Evolutionary conservation across 2,113 vertebrate genomes (phyloP), one percentile per base, ranked within the genome.

Genomic region (Ariopsis seemanni): DNA sequence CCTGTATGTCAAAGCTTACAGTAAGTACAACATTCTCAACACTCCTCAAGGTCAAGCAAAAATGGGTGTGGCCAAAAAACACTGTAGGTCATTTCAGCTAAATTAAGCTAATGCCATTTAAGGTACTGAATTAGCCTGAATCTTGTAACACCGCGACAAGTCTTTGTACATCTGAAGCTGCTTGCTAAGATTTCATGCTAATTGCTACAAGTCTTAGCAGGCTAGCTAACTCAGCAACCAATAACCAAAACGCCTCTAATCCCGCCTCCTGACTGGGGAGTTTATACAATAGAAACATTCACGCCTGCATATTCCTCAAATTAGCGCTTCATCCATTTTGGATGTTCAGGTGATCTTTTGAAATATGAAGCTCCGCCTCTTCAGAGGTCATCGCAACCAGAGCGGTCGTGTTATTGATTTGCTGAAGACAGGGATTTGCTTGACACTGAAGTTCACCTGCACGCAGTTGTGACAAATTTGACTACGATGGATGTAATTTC

Each of bases 21-120:
- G 94, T 95, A 89, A 94, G 94, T 92, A 27, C 34, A 7, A 69
- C 62, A 0, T n/a, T 67, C 11, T 25, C 52, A 34, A 22, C 17
- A 53, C 17, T 65, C 11, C 25, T 80, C 25, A 80, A 30, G 52
- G 53, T 30, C 5, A 18, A 58, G 17, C 17, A 82, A 63, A 82
- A 63, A 14, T 42, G 11, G 52, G 14, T 14, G 14, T 53, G 12
- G 52, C 7, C 14, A 79, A 15, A 79, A 5, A 42, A 77, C 22
- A 0, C 71, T 48, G 17, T 72, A 10, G 15, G 69, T 20, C 17
- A 42, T 48, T 20, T 22, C 22, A 48, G 30, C 17, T 10, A 20
- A 11, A 72, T 42, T 8, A 17, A 34, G 2, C 15, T 42, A 42
- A 18, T 7, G 15, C 65, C 22, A 9, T 63, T 58, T 17, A 58